A percentile compares a stretch with the other conserved stretches of the same genome.
Evolutionary conservation across 1,140 invertebrate species (phyloP).

Genomic region (Triops longicaudatus): DNA sequence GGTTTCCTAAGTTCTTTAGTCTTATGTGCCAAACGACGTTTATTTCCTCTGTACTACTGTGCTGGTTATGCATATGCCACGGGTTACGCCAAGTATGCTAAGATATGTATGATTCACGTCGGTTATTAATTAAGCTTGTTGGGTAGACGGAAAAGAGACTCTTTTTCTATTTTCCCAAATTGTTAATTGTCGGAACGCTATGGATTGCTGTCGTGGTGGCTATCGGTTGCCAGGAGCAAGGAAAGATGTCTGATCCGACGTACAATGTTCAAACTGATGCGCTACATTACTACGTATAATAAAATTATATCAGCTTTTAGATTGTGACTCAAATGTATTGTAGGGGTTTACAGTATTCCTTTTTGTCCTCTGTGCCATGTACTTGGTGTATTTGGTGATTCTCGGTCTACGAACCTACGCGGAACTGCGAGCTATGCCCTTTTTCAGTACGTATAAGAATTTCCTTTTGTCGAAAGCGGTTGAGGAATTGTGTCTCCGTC

Average conservation of each 20-base stretch:
- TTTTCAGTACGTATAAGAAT: constrained; percentile 62
- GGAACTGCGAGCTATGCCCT: constrained; percentile 91
- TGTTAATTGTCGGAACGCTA: constrained; percentile 73
- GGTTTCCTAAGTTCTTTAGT: constrained; percentile 83
- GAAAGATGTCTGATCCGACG: constrained; percentile 81
- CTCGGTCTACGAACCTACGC: constrained; percentile 82
- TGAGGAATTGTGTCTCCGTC: constrained; percentile 33
- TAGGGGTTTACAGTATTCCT: constrained; percentile 80
- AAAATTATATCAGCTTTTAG: neutral
- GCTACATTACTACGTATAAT: constrained; percentile 69
- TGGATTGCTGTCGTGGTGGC: constrained; percentile 79
- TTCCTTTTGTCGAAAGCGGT: neutral
- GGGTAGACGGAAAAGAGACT: constrained; percentile 74
- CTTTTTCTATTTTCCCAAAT: constrained; percentile 85
- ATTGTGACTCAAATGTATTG: constrained; percentile 37
- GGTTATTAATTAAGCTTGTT: constrained; percentile 31
- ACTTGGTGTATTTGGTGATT: constrained; percentile 74
- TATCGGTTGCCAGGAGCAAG: constrained; percentile 80
- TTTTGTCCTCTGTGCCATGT: constrained; percentile 71
- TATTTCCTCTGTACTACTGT: constrained; percentile 74
- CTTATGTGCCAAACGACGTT: constrained; percentile 84
- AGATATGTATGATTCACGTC: neutral
- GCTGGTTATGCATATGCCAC: constrained; percentile 92
- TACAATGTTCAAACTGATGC: constrained; percentile 85
- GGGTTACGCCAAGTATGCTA: constrained; percentile 69